Conservation (phyloP, 2,888 invertebrate species). For the Chydorus sphaericus region DNA sequence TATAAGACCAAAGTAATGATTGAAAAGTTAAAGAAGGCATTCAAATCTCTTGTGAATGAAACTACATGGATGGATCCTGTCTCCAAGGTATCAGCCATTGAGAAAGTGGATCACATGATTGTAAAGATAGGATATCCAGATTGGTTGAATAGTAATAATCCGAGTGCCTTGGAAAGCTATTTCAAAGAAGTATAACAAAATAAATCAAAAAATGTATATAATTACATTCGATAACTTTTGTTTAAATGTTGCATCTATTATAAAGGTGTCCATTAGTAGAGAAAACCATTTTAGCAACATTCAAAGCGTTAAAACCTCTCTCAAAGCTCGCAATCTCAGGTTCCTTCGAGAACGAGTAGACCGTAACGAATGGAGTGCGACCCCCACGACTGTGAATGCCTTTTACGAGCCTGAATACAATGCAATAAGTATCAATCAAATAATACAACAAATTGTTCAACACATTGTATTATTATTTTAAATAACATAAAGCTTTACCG, state of each 20-base stretch:
- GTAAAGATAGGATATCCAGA: constrained; percentile 29
- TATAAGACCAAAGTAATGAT: constrained; percentile 11
- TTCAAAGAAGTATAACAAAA: constrained; percentile 55
- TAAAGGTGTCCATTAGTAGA: too few species aligned
- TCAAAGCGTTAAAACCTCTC: not conserved
- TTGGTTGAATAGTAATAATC: constrained; percentile 22
- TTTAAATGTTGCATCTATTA: too few species aligned
- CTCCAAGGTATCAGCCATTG: constrained; percentile 25
- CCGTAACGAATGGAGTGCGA: constrained; percentile 17
- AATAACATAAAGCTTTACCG: constrained; percentile 54
- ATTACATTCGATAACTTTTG: too few species aligned
- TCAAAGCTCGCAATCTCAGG: too few species aligned
- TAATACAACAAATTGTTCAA: not conserved
- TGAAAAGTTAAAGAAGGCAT: constrained; percentile 10
- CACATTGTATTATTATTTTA: not conserved
- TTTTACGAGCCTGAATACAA: constrained; percentile 40
- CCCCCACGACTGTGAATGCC: constrained; percentile 37
- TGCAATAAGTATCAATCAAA: constrained; percentile 32
- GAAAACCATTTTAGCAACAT: too few species aligned
- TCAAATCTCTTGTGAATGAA: constrained; percentile 16
- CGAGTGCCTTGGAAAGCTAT: constrained; percentile 50
- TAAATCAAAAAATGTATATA: too few species aligned
- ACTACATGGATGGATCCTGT: constrained; percentile 27
- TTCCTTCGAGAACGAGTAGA: too few species aligned
- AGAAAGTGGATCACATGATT: constrained; percentile 26